Evolutionary conservation across 2,113 vertebrate genomes (phyloP).

Genomic region (Zapornia atra): DNA sequence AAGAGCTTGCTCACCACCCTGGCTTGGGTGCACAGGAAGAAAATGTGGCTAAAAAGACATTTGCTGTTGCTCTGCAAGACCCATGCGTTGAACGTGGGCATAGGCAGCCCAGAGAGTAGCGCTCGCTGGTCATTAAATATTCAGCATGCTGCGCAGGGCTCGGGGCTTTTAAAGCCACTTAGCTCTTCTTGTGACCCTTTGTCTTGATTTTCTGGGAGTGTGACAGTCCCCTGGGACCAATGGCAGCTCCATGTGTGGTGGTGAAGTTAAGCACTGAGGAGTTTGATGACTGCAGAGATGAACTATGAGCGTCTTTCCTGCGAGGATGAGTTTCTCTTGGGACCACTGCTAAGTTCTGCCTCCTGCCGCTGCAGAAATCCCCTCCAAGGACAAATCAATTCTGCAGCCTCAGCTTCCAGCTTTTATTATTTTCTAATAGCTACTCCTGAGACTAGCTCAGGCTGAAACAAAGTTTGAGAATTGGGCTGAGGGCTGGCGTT

Average conservation of each 20-base stretch:
- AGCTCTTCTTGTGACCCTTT: constrained; percentile 12
- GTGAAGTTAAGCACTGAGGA: not conserved
- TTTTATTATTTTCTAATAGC: not conserved
- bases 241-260: not conserved
- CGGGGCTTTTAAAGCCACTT: not conserved
- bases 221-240: not conserved
- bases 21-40: not conserved
- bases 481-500: not conserved
- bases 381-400: not conserved
- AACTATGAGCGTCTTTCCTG: not conserved
- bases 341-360: not conserved
- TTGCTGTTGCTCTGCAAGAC: not conserved
- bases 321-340: not conserved
- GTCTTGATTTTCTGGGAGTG: not conserved
- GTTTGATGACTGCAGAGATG: not conserved
- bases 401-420: not conserved
- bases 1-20: not conserved
- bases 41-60: not conserved
- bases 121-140: not conserved
- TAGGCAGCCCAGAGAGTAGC: not conserved
- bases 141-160: not conserved
- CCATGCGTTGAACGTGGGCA: not conserved
- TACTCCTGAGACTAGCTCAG: not conserved
- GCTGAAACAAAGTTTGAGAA: not conserved
- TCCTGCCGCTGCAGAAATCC: not conserved